Evolutionary conservation across 2,888 invertebrate species (phyloP), one percentile per base, ranked within the genome.

Genomic region (Pristionchus fissidentatus): DNA sequence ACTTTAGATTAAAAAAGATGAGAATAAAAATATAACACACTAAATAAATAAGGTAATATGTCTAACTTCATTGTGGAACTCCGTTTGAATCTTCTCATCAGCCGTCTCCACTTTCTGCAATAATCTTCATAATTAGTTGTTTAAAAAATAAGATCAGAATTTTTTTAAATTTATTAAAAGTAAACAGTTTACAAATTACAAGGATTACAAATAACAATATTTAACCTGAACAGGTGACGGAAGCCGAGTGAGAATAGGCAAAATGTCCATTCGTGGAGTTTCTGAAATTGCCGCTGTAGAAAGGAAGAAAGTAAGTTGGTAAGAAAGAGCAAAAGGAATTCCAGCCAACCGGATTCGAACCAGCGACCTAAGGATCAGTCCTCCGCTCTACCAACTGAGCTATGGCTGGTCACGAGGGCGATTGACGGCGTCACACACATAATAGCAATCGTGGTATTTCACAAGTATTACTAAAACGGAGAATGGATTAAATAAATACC

Each of bases 311-410:
- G n/a, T n/a, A n/a, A n/a, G n/a, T n/a, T n/a, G n/a, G n/a, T n/a
- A n/a, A n/a, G n/a, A n/a, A n/a, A n/a, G n/a, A n/a, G n/a, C n/a
- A n/a, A n/a, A n/a, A n/a, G n/a, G n/a, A n/a, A n/a, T n/a, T n/a
- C n/a, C n/a, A n/a, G n/a, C n/a, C n/a, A n/a, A n/a, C n/a, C n/a
- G n/a, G n/a, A n/a, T n/a, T n/a, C n/a, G n/a, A n/a, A n/a, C n/a
- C n/a, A n/a, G n/a, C n/a, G n/a, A n/a, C n/a, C n/a, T n/a, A n/a
- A n/a, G n/a, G n/a, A n/a, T n/a, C 87, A 87, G 87, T 87, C 87
- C 87, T 86, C 87, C 87, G 87, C 87, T 87, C 87, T 87, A 86
- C 87, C 87, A 86, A 86, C 87, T 87, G 87, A 87, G 87, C 85
- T 86, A 87, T 86, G 83, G 83, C 77, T 41, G 82, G 82, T n/a